Percentiles rank a stretch among this genome's conserved stretches.
Evolutionary conservation across 2,113 vertebrate species (phyloP).

Genomic region (Scatophagus argus): DNA sequence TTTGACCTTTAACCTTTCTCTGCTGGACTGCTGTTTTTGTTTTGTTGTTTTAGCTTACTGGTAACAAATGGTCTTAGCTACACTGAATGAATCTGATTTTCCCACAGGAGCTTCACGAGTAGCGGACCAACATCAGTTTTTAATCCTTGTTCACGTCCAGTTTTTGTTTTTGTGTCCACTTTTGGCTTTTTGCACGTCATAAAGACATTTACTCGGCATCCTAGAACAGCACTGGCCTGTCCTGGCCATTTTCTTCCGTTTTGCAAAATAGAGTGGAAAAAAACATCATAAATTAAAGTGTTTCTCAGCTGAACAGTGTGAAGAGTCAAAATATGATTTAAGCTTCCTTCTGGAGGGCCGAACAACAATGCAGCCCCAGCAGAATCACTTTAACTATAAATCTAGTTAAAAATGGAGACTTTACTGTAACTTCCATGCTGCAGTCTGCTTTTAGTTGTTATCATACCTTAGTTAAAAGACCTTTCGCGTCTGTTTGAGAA

Average conservation of each 20-base stretch:
- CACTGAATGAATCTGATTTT: neutral
- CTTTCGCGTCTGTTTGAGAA: constrained; percentile 33
- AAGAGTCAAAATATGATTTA: constrained; percentile 30
- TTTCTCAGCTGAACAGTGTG: constrained; percentile 12
- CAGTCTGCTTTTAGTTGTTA: constrained; percentile 30
- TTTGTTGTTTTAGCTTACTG: constrained; percentile 4
- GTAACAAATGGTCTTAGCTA: constrained; percentile 3
- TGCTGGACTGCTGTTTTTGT: neutral
- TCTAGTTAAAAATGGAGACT: constrained; percentile 38
- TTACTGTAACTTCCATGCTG: constrained; percentile 19
- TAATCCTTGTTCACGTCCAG: constrained; percentile 3
- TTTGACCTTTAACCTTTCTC: neutral
- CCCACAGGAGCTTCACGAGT: constrained; percentile 8
- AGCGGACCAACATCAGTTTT: constrained; percentile 10
- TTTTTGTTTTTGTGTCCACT: constrained; percentile 21
- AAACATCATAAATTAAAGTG: constrained; percentile 17
- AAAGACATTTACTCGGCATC: neutral
- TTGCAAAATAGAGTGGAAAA: constrained; percentile 22
- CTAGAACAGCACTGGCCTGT: neutral
- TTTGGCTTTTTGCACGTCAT: neutral
- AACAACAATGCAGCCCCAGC: constrained; percentile 42
- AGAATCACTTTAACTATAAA: constrained; percentile 32
- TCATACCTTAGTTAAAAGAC: constrained; percentile 41
- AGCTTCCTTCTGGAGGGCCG: constrained; percentile 16
- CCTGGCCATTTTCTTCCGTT: constrained; percentile 12